phyloP scores from a whole-genome alignment of 2,113 vertebrate genomes.

The Peucedramus taeniatus region DNA sequence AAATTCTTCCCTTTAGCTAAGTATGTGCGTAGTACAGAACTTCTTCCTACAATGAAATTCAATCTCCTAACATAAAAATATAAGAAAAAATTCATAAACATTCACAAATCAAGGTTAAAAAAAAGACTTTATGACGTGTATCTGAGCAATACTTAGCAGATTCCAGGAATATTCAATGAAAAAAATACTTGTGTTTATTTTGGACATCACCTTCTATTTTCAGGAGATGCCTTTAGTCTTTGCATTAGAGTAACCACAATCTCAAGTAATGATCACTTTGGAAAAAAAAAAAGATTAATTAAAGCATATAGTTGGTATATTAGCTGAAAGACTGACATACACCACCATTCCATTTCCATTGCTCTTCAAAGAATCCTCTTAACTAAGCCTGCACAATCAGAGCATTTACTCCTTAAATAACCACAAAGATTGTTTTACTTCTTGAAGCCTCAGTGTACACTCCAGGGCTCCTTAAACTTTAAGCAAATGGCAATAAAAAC shows the following conservation, averaged over 20 bases:
- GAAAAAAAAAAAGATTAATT: neutral
- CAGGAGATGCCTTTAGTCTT: neutral
- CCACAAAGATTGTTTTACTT: neutral
- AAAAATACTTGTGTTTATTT: neutral
- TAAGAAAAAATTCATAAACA: neutral
- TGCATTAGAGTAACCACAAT: neutral
- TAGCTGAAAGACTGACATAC: neutral
- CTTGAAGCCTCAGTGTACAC: neutral
- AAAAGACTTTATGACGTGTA: neutral
- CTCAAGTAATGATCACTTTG: neutral
- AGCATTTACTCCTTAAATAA: neutral
- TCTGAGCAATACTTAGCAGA: neutral
- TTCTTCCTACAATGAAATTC: neutral
- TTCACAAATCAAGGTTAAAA: neutral
- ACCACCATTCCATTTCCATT: neutral
- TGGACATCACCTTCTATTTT: neutral
- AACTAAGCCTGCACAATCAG: neutral
- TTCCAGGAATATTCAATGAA: neutral
- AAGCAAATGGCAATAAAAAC: neutral
- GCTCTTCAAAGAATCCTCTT: neutral
- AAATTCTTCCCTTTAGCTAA: neutral
- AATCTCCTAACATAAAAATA: neutral
- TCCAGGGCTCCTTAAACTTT: neutral
- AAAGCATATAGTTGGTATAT: neutral
- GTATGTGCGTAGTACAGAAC: neutral